These are phyloP conservation scores for Nemotelus nigrinus DNA, from an alignment of 2,888 invertebrate species.

Conservation along the genomic window DNA sequence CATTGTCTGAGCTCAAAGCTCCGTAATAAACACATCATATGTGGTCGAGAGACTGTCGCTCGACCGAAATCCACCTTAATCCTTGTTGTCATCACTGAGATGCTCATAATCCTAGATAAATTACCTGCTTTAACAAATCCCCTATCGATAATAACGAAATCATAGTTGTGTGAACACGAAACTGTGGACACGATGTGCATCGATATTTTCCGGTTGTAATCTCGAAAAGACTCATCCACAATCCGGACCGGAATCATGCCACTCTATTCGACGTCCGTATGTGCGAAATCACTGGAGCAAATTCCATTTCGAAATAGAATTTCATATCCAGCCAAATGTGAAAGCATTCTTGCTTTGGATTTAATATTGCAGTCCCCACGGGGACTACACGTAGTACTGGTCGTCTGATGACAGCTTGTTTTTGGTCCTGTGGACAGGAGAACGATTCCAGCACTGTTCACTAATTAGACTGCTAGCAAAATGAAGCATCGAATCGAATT, in stretches of 20 bases:
- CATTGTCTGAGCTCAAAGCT: too few species aligned
- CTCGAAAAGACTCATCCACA: not conserved
- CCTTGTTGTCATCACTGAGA: not conserved
- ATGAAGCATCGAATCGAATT: slow-evolving; percentile 31
- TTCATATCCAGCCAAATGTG: slow-evolving; percentile 30
- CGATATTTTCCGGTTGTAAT: not conserved
- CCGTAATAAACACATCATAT: too few species aligned
- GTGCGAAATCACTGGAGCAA: slow-evolving; percentile 20
- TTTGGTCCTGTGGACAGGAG: not conserved
- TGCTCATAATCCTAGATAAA: slow-evolving; percentile 3
- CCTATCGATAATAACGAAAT: slow-evolving; percentile 6
- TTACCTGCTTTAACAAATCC: not conserved
- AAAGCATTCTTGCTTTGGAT: slow-evolving; percentile 25
- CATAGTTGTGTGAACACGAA: slow-evolving; percentile 8
- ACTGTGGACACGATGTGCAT: not conserved
- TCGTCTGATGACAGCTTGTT: not conserved
- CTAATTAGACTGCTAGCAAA: slow-evolving; percentile 1
- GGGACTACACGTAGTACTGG: not conserved
- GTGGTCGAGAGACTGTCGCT: too few species aligned
- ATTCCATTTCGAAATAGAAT: slow-evolving; percentile 33
- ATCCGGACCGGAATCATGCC: not conserved
- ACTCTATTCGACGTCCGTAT: not conserved
- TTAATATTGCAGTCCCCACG: not conserved
- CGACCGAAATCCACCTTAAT: not conserved
- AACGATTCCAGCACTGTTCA: not conserved